Evolutionary conservation across 2,888 invertebrate species (phyloP).

Genomic region (Monoplex corrugatus): DNA sequence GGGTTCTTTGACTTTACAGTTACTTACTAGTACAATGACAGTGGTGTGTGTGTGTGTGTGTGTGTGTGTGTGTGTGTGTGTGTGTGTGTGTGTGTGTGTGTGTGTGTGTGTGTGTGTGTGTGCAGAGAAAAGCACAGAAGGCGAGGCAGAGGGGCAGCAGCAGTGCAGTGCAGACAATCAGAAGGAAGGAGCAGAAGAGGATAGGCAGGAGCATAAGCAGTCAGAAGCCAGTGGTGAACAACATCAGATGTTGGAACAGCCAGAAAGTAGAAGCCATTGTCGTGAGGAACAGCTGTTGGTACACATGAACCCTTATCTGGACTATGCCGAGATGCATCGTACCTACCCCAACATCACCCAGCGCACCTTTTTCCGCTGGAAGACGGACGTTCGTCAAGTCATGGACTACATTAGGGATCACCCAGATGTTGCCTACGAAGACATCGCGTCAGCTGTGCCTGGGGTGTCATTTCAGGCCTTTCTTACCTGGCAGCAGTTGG

Average conservation of each 20-base stretch:
- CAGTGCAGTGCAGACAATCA: neutral
- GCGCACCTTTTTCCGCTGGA: constrained; percentile 60
- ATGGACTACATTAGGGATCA: constrained; percentile 58
- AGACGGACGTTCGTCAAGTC: constrained; percentile 58
- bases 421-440: constrained; percentile 54
- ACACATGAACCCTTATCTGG: constrained; percentile 60
- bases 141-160: neutral
- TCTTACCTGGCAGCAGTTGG: constrained; percentile 56
- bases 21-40: too few species aligned
- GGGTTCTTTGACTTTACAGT: too few species aligned
- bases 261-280: neutral
- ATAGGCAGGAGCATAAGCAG: neutral
- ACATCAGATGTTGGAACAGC: too few species aligned
- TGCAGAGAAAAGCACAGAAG: neutral
- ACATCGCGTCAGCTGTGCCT: constrained; percentile 57
- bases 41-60: too few species aligned
- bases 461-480: constrained; percentile 59
- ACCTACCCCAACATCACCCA: constrained; percentile 55
- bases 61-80: too few species aligned
- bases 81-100: too few species aligned
- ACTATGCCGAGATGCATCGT: constrained; percentile 54
- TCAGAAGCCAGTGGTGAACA: neutral
- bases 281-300: constrained; percentile 57
- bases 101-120: too few species aligned
- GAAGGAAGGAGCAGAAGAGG: neutral